Conservation (phyloP, 2,797 vertebrate species). For the Coranthus polyacanthus region DNA sequence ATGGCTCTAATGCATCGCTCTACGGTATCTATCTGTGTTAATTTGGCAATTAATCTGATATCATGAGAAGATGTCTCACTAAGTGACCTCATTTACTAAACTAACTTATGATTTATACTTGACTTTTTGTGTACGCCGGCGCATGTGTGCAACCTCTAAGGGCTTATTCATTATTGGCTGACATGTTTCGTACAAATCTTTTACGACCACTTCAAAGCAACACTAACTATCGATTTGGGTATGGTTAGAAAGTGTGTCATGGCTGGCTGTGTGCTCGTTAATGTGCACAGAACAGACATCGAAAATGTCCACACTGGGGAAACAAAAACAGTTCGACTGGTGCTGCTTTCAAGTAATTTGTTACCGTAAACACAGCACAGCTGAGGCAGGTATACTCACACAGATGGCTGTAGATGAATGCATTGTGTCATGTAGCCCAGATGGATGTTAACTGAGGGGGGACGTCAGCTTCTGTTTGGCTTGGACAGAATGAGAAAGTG, state of each 20-base stretch:
- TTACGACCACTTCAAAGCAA: constrained; percentile 27
- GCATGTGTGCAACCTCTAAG: neutral
- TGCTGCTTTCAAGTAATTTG: constrained; percentile 41
- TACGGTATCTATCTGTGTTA: constrained; percentile 61
- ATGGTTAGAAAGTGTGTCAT: constrained; percentile 24
- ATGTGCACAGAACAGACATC: constrained; percentile 23
- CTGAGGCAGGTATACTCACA: constrained; percentile 22
- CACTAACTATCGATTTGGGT: constrained; percentile 37
- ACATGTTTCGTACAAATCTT: constrained; percentile 5
- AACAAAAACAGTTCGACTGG: neutral
- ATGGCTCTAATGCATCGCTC: constrained; percentile 44
- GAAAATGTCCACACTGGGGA: constrained; percentile 31
- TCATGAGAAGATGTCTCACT: constrained; percentile 63
- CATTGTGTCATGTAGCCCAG: constrained; percentile 47
- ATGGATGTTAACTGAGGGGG: constrained; percentile 46
- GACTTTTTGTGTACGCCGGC: neutral
- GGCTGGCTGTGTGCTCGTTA: constrained; percentile 26
- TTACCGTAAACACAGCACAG: constrained; percentile 26
- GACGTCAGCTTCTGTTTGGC: constrained; percentile 41
- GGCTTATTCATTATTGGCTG: constrained; percentile 22
- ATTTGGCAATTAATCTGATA: constrained; percentile 77
- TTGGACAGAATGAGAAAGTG: constrained; percentile 27
- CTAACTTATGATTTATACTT: constrained; percentile 41
- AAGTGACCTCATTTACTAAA: constrained; percentile 50
- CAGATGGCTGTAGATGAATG: constrained; percentile 37